These are phyloP conservation scores for Thinocorus orbignyianus DNA, from an alignment of 2,113 vertebrate species.

Conservation along the genomic window DNA sequence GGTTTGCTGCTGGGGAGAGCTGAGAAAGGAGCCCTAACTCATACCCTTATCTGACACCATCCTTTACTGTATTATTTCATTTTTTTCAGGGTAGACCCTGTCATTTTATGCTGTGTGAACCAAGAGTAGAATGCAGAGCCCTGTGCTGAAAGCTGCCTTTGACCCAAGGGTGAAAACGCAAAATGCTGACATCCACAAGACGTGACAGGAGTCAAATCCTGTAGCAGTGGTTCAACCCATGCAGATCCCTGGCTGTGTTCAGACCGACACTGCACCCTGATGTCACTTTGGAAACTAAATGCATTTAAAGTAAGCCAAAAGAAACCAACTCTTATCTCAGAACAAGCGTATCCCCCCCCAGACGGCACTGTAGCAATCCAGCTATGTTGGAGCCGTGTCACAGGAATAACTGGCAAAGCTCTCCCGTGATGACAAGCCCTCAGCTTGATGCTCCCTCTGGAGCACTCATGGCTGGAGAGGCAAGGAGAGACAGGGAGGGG, in stretches of 20 bases:
- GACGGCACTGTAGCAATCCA: neutral
- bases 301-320: neutral
- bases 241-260: neutral
- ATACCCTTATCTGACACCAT: neutral
- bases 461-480: neutral
- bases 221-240: fast-evolving
- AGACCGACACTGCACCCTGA: fast-evolving
- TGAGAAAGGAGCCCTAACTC: neutral
- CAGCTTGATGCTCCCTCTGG: neutral
- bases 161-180: neutral
- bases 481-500: neutral
- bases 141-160: neutral
- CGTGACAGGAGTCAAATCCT: neutral
- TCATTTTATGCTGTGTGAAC: neutral
- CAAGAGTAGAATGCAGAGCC: fast-evolving
- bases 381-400: neutral
- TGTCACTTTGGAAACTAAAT: neutral
- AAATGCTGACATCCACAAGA: neutral
- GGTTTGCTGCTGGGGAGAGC: neutral
- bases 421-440: neutral
- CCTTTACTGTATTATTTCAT: neutral
- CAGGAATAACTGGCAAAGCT: neutral
- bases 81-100: neutral
- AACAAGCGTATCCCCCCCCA: neutral
- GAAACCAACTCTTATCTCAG: neutral